Percentiles rank a stretch among this genome's conserved stretches.
These are phyloP conservation scores for Myotis findleyi DNA, from an alignment of 2,797 vertebrate genomes.

Conservation along the genomic window DNA sequence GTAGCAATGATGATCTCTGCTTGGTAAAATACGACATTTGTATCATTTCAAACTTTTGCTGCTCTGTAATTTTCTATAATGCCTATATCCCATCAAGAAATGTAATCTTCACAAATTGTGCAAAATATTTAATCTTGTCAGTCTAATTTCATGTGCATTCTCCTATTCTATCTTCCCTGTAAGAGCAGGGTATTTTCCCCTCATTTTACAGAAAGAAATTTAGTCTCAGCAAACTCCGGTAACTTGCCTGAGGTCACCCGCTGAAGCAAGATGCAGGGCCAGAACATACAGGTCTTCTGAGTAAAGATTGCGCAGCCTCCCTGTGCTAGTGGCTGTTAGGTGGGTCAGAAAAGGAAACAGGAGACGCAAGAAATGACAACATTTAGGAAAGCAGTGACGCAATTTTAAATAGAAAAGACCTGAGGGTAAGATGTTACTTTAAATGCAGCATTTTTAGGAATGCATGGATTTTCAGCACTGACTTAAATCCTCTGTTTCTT, in stretches of 20 bases:
- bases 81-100: not conserved
- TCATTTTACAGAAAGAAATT: constrained; percentile 10
- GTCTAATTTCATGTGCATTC: not conserved
- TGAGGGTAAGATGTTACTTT: not conserved
- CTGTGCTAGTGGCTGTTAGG: not conserved
- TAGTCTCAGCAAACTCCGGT: not conserved
- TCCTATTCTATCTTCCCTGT: not conserved
- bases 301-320: not conserved
- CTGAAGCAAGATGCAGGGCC: not conserved
- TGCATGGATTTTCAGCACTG: not conserved
- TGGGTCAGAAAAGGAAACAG: constrained; percentile 54
- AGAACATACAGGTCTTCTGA: not conserved
- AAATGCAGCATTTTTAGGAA: constrained; percentile 47
- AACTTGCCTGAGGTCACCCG: not conserved
- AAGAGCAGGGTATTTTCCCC: not conserved
- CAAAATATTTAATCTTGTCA: not conserved
- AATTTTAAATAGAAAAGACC: constrained; percentile 54
- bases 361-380: constrained; percentile 9
- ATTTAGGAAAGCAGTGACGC: constrained; percentile 47
- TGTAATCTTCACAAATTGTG: not conserved
- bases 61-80: not conserved
- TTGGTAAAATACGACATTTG: not conserved
- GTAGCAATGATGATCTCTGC: not conserved
- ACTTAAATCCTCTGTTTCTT: not conserved
- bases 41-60: not conserved